Base-by-base conservation (phyloP, 2,113 vertebrate genomes). In the Ptilorrhoa leucosticta region DNA sequence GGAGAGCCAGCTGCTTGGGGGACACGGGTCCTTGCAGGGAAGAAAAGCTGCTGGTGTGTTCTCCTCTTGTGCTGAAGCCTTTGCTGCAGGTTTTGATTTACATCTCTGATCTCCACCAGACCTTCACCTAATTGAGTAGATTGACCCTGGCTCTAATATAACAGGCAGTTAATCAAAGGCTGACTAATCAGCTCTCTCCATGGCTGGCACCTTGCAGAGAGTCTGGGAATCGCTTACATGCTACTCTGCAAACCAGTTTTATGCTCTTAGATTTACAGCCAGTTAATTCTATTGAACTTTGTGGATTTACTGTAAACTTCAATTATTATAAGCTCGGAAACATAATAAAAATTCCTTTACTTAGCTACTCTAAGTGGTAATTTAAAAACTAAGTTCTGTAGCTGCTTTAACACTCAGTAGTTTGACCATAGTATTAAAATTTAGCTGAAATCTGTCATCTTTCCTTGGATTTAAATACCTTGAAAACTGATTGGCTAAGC, bases 71-170 rank as follows among this genome's bases (percentile, higher is more conserved):
- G 47, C 47, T 40, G 45, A 39, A 88, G 68, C 68, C 56, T 80
- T 92, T 80, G 50, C 71, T 21, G 9, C 48, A 77, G 68, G 68
- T 80, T 97, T 89, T 95, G 93, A 95, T 97, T 95, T 92, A 81
- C 80, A 30, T 60, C 80, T 90, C 91, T 96, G 94, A 81, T 94
- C 80, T 92, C 89, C 72, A 75, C 39, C 64, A 94, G 93, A 89
- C 94, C 84, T 94, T 86, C 89, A 87, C 91, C 76, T 90, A 91
- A 87, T 94, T 92, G 86, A 96, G 94, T 78, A 78, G 96, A 91
- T 94, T 95, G 96, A 97, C 96, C 93, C 89, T 94, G 93, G 83
- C 86, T 94, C 83, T 77, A 89, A 89, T 47, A 93, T 48, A 89
- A 58, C 72, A 91, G 72, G 76, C 83, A 87, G 79, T 96, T 94